Evolutionary conservation across 2,797 vertebrate species (phyloP).

Genomic region (Distichodus sexfasciatus): DNA sequence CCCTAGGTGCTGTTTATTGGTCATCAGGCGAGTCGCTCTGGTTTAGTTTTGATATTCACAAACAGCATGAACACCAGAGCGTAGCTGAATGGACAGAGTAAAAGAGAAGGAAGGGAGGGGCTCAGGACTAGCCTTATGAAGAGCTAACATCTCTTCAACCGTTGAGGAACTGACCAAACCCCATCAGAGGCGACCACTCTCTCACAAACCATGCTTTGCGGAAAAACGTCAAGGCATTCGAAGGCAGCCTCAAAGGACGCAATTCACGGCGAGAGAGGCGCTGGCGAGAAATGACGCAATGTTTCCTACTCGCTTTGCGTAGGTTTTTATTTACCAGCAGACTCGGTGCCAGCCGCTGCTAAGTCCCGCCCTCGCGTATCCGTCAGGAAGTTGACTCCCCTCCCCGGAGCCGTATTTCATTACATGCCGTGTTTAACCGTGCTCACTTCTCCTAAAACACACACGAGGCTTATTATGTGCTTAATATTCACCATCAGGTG

Average conservation of each 20-base stretch:
- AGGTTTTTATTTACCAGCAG: constrained; percentile 21
- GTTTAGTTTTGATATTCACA: neutral
- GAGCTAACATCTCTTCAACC: too few species aligned
- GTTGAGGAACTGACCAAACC: constrained; percentile 16
- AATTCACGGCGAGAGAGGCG: constrained; percentile 20
- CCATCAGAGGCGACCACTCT: neutral
- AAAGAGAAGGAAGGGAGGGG: neutral
- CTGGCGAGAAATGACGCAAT: constrained; percentile 9
- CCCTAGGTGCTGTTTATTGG: too few species aligned
- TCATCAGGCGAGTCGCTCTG: neutral
- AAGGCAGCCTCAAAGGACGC: neutral
- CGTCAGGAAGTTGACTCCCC: constrained; percentile 50
- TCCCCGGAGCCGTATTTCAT: constrained; percentile 67
- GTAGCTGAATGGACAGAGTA: neutral
- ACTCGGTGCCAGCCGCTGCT: constrained; percentile 66
- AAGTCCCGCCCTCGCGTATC: constrained; percentile 50
- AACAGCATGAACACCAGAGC: neutral
- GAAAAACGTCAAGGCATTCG: neutral
- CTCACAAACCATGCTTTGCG: neutral
- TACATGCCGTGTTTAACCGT: constrained; percentile 78
- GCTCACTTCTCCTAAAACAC: constrained; percentile 85
- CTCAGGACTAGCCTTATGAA: constrained; percentile 1
- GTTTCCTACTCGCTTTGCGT: constrained; percentile 14
- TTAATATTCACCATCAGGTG: constrained; percentile 99
- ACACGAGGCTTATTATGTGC: constrained; percentile 92